Evolutionary conservation across 2,888 invertebrate species (phyloP).

Genomic region (Drosophila tripunctata): DNA sequence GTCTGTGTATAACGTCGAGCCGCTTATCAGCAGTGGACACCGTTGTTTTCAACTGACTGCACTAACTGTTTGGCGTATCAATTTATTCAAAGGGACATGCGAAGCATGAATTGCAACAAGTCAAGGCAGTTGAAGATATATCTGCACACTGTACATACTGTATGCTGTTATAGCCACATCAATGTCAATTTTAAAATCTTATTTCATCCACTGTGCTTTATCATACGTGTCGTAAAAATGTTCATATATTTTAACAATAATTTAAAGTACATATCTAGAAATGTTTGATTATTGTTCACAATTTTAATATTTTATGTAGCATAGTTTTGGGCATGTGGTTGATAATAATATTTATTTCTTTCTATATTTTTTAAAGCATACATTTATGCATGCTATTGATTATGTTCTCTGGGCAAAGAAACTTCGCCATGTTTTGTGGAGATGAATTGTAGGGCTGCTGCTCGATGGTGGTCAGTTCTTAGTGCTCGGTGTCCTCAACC

Average conservation of each 20-base stretch:
- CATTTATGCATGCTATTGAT: not conserved
- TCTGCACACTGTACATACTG: too few species aligned
- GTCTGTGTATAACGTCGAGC: slow-evolving; percentile 31
- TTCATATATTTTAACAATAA: too few species aligned
- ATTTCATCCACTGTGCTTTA: too few species aligned
- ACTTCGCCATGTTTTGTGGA: not conserved
- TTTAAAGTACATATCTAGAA: too few species aligned
- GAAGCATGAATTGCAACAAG: slow-evolving; percentile 8
- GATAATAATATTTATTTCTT: not conserved
- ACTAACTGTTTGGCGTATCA: slow-evolving; percentile 59
- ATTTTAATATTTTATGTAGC: too few species aligned
- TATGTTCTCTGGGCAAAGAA: not conserved
- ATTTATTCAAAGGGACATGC: slow-evolving; percentile 46
- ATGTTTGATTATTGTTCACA: too few species aligned
- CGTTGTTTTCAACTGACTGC: slow-evolving; percentile 63
- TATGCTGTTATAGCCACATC: not conserved
- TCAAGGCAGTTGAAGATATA: not conserved
- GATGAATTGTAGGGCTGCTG: not conserved
- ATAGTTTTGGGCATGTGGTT: too few species aligned
- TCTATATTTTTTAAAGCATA: slow-evolving; percentile 1
- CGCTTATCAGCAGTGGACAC: slow-evolving; percentile 61
- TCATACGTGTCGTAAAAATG: too few species aligned
- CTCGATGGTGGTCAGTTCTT: slow-evolving; percentile 10
- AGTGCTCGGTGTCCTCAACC: too few species aligned
- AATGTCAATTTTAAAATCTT: not conserved